Evolutionary conservation across 2,113 vertebrate species (phyloP).

Genomic region (Dryoscopus gambensis): DNA sequence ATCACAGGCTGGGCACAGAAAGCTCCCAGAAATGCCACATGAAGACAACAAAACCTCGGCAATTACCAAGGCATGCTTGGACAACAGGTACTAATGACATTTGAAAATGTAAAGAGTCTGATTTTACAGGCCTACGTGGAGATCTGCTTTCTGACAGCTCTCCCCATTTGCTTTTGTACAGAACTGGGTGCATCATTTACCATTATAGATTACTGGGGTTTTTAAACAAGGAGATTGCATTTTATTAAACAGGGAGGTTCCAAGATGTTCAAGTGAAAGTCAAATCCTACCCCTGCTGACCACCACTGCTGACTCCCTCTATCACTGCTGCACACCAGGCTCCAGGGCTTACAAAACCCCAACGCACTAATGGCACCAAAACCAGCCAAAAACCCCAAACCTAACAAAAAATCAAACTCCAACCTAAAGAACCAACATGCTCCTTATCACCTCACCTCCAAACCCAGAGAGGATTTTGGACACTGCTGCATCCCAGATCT

Average conservation of each 20-base stretch:
- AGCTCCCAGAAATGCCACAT: background rate
- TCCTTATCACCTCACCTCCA: background rate
- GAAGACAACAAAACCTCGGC: background rate
- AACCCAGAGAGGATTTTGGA: background rate
- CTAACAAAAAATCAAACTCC: background rate
- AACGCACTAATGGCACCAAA: background rate
- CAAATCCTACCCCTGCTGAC: background rate
- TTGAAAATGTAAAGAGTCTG: background rate
- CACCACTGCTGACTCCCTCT: background rate
- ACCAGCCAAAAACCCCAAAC: fast-evolving
- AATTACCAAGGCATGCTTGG: background rate
- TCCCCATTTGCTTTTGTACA: background rate
- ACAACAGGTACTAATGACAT: background rate
- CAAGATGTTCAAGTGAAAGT: background rate
- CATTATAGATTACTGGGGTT: background rate
- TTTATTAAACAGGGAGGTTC: background rate
- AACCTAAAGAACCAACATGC: background rate
- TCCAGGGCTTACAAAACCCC: background rate
- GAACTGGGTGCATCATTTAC: background rate
- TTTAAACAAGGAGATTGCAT: background rate
- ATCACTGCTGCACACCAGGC: too few species aligned
- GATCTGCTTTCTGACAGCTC: background rate
- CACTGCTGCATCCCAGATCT: background rate
- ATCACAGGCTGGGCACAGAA: background rate
- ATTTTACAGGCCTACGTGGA: background rate